phyloP scores from a whole-genome alignment of 2,113 vertebrate genomes.

The Hyperopisus bebe region DNA sequence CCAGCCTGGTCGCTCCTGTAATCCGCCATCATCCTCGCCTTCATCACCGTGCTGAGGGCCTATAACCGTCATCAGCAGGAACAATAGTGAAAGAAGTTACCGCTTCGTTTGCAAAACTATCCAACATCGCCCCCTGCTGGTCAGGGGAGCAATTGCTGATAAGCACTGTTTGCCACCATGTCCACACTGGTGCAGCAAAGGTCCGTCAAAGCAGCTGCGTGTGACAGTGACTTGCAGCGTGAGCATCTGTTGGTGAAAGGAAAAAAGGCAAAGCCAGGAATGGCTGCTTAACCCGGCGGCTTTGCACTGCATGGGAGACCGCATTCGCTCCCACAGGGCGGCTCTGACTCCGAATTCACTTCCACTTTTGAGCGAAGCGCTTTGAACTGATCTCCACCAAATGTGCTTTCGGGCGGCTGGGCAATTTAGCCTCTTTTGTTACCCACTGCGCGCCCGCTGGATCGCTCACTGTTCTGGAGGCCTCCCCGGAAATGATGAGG shows the following conservation, averaged over 20 bases:
- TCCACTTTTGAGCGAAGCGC: background rate
- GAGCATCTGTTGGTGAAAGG: background rate
- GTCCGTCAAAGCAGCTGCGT: background rate
- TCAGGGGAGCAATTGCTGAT: background rate
- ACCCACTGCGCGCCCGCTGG: background rate
- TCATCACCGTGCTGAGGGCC: background rate
- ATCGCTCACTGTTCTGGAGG: background rate
- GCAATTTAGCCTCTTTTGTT: background rate
- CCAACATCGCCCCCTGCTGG: constrained; percentile 7
- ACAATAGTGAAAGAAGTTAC: background rate
- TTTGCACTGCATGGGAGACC: background rate
- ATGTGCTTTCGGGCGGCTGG: background rate
- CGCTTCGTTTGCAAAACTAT: background rate
- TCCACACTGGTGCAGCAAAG: background rate
- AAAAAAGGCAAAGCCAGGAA: background rate
- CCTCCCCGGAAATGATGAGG: background rate
- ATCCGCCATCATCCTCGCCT: background rate
- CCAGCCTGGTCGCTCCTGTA: background rate
- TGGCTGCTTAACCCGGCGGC: background rate
- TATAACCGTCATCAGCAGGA: background rate
- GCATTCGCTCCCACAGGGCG: background rate
- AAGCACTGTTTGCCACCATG: background rate
- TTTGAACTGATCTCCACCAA: background rate
- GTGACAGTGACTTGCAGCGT: background rate
- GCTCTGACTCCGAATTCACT: background rate